These are phyloP conservation scores for Ceriagrion tenellum DNA, from an alignment of 2,888 invertebrate species.

Conservation along the genomic window DNA sequence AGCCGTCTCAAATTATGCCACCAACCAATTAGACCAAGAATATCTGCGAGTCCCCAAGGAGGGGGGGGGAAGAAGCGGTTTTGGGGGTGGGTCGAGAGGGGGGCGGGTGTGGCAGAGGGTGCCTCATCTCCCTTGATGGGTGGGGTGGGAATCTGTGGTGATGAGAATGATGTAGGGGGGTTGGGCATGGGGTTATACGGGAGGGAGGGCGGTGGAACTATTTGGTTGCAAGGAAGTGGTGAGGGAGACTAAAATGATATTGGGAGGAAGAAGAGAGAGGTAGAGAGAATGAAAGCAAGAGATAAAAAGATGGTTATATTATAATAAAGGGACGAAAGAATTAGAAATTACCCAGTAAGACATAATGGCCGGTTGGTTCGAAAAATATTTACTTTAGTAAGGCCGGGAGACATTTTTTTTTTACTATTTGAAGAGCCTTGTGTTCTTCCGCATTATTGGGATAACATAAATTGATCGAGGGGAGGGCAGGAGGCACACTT, in stretches of 20 bases:
- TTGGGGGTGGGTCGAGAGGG: too few species aligned
- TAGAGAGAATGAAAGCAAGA: neutral
- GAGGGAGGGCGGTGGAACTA: neutral
- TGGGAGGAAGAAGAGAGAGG: neutral
- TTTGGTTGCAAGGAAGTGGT: neutral
- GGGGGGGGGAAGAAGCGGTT: neutral
- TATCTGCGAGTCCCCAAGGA: conserved; percentile 44
- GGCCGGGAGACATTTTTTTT: neutral
- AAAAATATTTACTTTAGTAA: neutral
- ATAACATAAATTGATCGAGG: neutral
- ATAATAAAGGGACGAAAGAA: neutral
- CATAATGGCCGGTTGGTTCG: neutral
- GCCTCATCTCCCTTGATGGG: neutral
- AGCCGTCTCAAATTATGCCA: conserved; percentile 40
- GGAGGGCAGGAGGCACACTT: neutral
- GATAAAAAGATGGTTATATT: neutral
- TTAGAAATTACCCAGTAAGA: neutral
- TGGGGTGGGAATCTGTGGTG: neutral
- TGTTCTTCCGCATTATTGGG: neutral
- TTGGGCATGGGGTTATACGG: too few species aligned
- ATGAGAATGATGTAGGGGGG: neutral
- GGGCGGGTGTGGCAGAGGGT: neutral
- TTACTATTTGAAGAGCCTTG: neutral
- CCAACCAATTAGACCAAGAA: conserved; percentile 58
- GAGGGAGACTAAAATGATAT: neutral